Evolutionary conservation across 64 coral and sea anemone species (phyloP).

Genomic region (Porites lutea): DNA sequence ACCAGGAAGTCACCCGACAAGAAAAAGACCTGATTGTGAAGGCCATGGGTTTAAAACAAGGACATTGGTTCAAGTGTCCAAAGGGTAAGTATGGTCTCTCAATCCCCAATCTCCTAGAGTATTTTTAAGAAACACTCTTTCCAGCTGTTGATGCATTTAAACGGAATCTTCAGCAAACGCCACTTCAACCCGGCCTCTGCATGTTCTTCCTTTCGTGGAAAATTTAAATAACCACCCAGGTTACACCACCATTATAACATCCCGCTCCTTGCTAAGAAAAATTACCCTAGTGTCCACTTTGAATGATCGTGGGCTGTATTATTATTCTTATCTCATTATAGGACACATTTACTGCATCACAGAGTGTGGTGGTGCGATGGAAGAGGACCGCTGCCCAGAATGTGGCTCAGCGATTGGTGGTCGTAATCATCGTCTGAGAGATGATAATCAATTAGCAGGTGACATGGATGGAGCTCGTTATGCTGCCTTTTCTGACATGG

Average conservation of each 20-base stretch:
- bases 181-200: no score
- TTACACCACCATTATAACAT: no score
- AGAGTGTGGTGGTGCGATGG: constrained; percentile 74
- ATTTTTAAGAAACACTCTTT: no score
- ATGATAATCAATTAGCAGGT: constrained; percentile 48
- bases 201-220: no score
- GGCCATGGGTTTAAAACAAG: constrained; percentile 52
- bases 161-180: no score
- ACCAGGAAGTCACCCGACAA: constrained; percentile 33
- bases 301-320: background rate
- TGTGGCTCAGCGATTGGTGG: constrained; percentile 71
- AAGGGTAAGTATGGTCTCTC: constrained; percentile 44
- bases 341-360: constrained; percentile 80
- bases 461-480: constrained; percentile 76
- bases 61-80: constrained; percentile 85
- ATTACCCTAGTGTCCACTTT: no score
- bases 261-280: no score
- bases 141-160: no score
- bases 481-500: constrained; percentile 47
- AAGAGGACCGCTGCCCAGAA: constrained; percentile 71
- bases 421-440: constrained; percentile 14
- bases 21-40: constrained; percentile 67
- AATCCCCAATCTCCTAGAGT: no score
- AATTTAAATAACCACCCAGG: no score
- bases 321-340: background rate